Base-by-base conservation (phyloP, 2,888 invertebrate genomes). In the Willowsia nigromaculata region DNA sequence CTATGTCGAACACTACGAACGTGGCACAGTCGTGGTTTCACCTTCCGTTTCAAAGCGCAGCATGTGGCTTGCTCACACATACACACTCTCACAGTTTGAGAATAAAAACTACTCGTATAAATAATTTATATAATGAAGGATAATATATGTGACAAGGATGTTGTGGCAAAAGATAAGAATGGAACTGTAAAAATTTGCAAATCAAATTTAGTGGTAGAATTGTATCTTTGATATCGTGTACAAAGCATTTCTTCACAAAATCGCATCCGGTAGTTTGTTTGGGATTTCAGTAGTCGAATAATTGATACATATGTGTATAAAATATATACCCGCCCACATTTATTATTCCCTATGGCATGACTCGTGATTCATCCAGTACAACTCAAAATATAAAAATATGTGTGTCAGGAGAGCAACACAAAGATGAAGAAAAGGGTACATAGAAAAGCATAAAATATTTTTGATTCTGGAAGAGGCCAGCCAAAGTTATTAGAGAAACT, bases 11-110 rank as follows among this genome's bases (percentile, higher is more conserved):
- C 68, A 37, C 43, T 11, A 80, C 18, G 80, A 81, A 62, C 56
- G 53, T 68, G 71, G 50, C 56, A 11, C 25, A 81, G 62, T 62
- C 78, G 76, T 84, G 78, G 88, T 88, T 88, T 88, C 88, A 88
- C 88, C 88, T 88, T 88, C 84, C 88, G 88, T 84, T 83, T 83
- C 56, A 84, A 59, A 76, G 59, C 78, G 30, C 62, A 83, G 65
- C 59, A 68, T 84, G 84, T 76, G 83, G 84, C 62, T 50, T 53
- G 13, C 59, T 37, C 40, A 25, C 50, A 53, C 30, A 50, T 22
- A 71, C 33, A 25, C 71, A 6, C 27, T 47, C 40, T n/a, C n/a
- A n/a, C n/a, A n/a, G 27, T n/a, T 15, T n/a, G 7, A 74, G 9
- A 43, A 22, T 5, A 37, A 53, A 33, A 40, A 81, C n/a, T n/a